Evolutionary conservation across 2,888 invertebrate species (phyloP), one percentile per base, ranked within the genome.

Genomic region (Mongoloraphidia duomilia): DNA sequence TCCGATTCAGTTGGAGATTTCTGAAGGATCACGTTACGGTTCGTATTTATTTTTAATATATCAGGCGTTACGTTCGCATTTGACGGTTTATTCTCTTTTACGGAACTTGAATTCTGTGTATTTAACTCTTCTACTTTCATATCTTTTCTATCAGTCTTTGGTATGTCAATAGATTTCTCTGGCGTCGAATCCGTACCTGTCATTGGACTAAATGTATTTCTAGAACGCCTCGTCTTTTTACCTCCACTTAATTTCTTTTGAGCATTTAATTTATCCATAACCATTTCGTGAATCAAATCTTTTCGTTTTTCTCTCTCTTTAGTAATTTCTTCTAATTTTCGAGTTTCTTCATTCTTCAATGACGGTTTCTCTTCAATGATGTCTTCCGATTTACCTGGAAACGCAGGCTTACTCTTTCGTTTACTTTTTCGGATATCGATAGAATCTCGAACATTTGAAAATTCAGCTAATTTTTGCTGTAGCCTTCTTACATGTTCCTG

Each of bases 231-330:
- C 6, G 75, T 58, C 73, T 76, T 56, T 76, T 35, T 34, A 34
- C 41, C 79, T 3, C 74, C 73, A n/a, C 73, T 74, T 13, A 73
- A 71, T 56, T 79, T 79, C 56, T 80, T 80, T 58, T 81, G 79
- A 2, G 78, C 76, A 57, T 79, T 76, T 58, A 87, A 70, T 65
- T 85, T 82, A 60, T 84, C 86, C 75, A 90, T 78, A 46, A 91
- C 83, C 67, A 91, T 71, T 63, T 89, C 82, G 59, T 89, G 80
- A 43, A 91, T 84, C 33, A 90, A 72, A 62, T 82, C 84, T 54
- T 88, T 89, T 65, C 90, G 88, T 61, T 86, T 83, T 38, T 82
- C 83, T 49, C 88, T 73, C 62, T 88, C 87, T 60, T 83, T 78
- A 54, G 82, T 81, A 36, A 90, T 75, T 67, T 85, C 83, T 62